phyloP scores from a whole-genome alignment of 2,113 vertebrate species.

The Microcebus jonahi region DNA sequence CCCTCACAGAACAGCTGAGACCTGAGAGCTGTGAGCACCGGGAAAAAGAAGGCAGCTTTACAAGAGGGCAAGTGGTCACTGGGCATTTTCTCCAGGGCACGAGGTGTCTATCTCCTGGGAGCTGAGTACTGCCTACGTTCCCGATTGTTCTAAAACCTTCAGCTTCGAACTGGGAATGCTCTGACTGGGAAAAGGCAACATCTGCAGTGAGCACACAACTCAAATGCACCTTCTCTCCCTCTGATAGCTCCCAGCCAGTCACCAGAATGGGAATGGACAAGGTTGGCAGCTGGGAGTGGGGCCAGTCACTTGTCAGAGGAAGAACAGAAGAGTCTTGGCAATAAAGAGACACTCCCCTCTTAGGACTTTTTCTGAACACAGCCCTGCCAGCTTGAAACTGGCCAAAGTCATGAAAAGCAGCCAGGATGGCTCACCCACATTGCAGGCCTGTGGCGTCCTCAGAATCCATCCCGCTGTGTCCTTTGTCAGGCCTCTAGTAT shows the following conservation, averaged over 20 bases:
- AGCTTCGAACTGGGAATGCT: not conserved
- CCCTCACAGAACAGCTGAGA: not conserved
- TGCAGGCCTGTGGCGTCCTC: not conserved
- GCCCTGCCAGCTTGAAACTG: constrained; percentile 65
- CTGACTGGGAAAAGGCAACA: not conserved
- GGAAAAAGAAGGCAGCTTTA: not conserved
- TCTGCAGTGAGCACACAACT: constrained; percentile 1
- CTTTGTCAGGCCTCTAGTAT: constrained; percentile 43
- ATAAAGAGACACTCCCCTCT: constrained; percentile 39
- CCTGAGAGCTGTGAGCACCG: not conserved
- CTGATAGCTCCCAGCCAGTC: not conserved
- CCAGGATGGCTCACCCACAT: constrained; percentile 62
- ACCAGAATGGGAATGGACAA: constrained; percentile 30
- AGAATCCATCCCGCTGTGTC: constrained; percentile 51
- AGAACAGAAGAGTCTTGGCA: constrained; percentile 63
- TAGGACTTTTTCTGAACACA: constrained; percentile 57
- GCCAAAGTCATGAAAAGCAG: constrained; percentile 39
- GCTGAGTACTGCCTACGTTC: not conserved
- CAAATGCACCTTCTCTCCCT: not conserved
- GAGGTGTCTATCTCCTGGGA: not conserved
- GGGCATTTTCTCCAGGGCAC: not conserved
- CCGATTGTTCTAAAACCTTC: constrained; percentile 13
- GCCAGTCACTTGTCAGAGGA: constrained; percentile 71
- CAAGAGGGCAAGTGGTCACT: not conserved
- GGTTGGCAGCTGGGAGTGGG: constrained; percentile 56